Conservation (phyloP, 2,113 vertebrate species). For the Rattus norvegicus region DNA sequence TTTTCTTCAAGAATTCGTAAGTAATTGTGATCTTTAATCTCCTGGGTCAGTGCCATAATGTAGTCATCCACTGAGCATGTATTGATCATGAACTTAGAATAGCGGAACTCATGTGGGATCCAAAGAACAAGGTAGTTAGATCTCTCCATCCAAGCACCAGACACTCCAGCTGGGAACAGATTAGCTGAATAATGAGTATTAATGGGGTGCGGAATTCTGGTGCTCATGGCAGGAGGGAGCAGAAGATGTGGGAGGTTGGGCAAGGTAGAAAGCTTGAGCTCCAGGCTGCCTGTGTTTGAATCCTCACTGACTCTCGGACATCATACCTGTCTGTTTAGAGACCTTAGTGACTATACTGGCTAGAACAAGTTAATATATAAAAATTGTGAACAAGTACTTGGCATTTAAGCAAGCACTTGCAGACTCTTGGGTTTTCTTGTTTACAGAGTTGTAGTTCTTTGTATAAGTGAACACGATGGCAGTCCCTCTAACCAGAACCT, state of each 20-base stretch:
- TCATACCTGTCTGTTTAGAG: too few species aligned
- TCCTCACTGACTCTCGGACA: not conserved
- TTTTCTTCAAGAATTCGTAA: constrained; percentile 20
- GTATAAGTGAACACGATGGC: not conserved
- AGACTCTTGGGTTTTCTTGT: not conserved
- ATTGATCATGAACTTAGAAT: not conserved
- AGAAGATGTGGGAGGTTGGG: fast-evolving
- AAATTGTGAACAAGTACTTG: not conserved
- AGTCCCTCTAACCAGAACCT: not conserved
- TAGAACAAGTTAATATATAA: not conserved
- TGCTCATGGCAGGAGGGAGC: not conserved
- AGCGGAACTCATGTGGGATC: not conserved
- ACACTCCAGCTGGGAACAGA: not conserved
- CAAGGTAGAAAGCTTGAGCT: not conserved
- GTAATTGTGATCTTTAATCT: not conserved
- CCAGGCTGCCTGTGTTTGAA: not conserved
- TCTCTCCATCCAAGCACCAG: not conserved
- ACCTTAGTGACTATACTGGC: not conserved
- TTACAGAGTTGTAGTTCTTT: not conserved
- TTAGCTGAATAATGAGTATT: not conserved
- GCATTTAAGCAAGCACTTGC: not conserved
- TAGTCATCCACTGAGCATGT: not conserved
- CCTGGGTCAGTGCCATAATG: not conserved
- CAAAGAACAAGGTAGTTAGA: not conserved
- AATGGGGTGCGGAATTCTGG: not conserved